Evolutionary conservation across 1,140 invertebrate genomes (phyloP).

Genomic region (Notospermus geniculatus): DNA sequence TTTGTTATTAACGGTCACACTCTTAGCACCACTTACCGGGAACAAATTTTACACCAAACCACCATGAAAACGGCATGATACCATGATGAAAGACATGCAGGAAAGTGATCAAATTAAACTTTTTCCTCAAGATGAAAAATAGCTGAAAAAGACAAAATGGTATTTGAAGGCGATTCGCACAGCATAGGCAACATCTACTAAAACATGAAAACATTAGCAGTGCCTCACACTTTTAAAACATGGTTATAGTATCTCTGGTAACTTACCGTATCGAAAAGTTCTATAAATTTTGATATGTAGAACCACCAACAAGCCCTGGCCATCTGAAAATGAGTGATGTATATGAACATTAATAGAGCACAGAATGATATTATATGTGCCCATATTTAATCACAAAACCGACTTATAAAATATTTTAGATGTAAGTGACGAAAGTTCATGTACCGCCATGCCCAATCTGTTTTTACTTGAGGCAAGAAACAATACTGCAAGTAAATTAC

Average conservation of each 20-base stretch:
- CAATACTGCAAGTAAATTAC: too few species aligned
- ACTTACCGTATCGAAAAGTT: constrained; percentile 83
- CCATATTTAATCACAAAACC: too few species aligned
- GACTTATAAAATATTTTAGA: too few species aligned
- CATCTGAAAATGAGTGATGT: constrained; percentile 69
- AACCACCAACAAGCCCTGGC: constrained; percentile 88
- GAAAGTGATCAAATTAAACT: constrained; percentile 87
- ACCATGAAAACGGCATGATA: constrained; percentile 91
- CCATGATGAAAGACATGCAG: constrained; percentile 95
- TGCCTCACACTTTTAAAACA: constrained; percentile 6
- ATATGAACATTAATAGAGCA: too few species aligned
- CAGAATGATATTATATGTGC: too few species aligned
- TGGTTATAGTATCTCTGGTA: constrained; percentile 1
- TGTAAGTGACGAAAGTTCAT: too few species aligned
- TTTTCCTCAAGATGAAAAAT: constrained; percentile 59
- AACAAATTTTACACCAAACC: constrained; percentile 96
- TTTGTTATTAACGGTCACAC: not conserved
- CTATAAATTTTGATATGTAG: constrained; percentile 94
- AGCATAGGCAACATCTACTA: too few species aligned
- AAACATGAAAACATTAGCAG: too few species aligned
- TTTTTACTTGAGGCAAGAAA: too few species aligned
- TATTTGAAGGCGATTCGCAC: too few species aligned
- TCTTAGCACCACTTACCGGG: constrained; percentile 66
- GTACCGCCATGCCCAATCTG: too few species aligned
- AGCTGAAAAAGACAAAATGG: constrained; percentile 43